These are phyloP conservation scores for Heliconius ethilla DNA, from an alignment of 2,888 invertebrate genomes.

Conservation along the genomic window DNA sequence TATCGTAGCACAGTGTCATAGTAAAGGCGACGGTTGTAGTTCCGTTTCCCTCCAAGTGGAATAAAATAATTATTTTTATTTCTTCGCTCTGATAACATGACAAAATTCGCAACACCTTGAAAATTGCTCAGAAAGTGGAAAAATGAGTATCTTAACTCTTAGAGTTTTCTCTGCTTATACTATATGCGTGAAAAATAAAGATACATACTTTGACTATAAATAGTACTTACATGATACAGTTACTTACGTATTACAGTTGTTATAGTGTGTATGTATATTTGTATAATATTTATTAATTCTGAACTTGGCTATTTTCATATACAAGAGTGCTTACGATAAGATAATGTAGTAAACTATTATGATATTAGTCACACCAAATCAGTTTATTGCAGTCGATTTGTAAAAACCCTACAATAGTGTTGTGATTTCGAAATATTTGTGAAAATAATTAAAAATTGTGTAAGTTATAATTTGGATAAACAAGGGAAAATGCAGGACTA, in stretches of 20 bases:
- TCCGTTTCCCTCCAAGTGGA: no score
- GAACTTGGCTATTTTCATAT: not conserved
- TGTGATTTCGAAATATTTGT: not conserved
- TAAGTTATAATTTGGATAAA: not conserved
- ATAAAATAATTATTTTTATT: no score
- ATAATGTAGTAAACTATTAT: constrained; percentile 22
- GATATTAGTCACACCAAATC: constrained; percentile 25
- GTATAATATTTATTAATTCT: not conserved
- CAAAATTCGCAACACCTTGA: no score
- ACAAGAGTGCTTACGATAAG: constrained; percentile 21
- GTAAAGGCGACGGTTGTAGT: no score
- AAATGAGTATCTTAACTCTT: no score
- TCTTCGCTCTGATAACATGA: no score
- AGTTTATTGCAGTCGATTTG: constrained; percentile 24
- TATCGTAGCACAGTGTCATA: no score
- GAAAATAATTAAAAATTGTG: not conserved
- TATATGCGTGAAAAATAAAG: no score
- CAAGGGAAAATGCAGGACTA: constrained; percentile 24
- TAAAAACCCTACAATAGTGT: constrained; percentile 3
- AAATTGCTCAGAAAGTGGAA: no score
- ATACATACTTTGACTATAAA: not conserved
- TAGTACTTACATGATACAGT: not conserved
- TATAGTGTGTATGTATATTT: not conserved
- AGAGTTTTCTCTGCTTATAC: no score
- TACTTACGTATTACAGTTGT: no score